Base-by-base conservation (phyloP, 1,140 invertebrate genomes). In the Coelopa frigida region DNA sequence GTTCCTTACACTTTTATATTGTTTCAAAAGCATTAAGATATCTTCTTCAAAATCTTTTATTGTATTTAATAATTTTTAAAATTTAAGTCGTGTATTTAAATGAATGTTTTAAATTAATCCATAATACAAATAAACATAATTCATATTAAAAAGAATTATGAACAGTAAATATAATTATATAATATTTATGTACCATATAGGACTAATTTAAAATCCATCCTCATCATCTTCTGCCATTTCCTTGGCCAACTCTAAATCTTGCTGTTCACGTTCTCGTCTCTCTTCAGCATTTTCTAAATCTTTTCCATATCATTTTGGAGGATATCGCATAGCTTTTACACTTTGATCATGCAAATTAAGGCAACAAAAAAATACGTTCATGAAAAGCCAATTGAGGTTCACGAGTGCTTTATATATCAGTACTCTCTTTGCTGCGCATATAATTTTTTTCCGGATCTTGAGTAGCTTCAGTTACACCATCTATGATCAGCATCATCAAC, bases 181-280 rank as follows among this genome's bases (percentile, higher is more conserved):
- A n/a, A n/a, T n/a, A n/a, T n/a, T n/a, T n/a, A n/a, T n/a, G n/a
- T n/a, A n/a, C n/a, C n/a, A n/a, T n/a, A n/a, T n/a, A n/a, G n/a
- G n/a, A n/a, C n/a, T n/a, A n/a, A n/a, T 32, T 69, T 70, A 70
- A 49, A 89, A 90, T 55, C 86, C 86, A 75, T 95, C 92, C 77
- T 98, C 94, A 75, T 98, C 94, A 67, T 97, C 94, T 70, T 98
- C 94, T 6, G 93, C 94, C 86, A 98, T 98, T 76, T 98, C 94
- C 70, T 98, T 98, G 8, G 94, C 95, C 54, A 96, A 75, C 72
- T 99, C 94, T 49, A 98, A 75, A 72, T 98, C 95, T 69, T 98
- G 94, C 61, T 98, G 93, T 68, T 98, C 95, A 37, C 94, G 74
- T 71, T 98, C 94, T 37, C 94, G 77, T 32, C 94, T 78, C 66